Conservation (phyloP, 2,113 vertebrate species). For the Ivindomyrus marchei region DNA sequence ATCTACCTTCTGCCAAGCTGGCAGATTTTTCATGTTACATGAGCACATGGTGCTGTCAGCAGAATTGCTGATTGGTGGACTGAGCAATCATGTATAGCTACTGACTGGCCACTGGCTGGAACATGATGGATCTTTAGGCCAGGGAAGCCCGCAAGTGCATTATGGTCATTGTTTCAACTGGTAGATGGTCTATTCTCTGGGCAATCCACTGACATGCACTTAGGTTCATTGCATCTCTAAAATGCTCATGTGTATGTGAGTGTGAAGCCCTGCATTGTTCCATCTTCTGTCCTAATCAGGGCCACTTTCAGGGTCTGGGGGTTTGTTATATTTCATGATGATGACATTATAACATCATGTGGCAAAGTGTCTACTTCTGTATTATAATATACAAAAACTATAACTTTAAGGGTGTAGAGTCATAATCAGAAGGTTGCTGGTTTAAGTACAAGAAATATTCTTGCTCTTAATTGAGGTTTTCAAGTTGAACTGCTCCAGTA, state of each 20-base stretch:
- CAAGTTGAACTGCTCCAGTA: no score
- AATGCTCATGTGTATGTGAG: neutral
- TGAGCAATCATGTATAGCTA: neutral
- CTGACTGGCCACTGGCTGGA: neutral
- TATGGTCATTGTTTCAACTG: neutral
- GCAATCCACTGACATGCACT: neutral
- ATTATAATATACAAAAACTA: neutral
- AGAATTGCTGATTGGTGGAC: neutral
- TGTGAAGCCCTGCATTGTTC: neutral
- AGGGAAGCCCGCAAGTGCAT: neutral
- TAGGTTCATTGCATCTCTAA: neutral
- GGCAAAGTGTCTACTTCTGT: neutral
- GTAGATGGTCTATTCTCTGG: neutral
- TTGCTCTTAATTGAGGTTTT: neutral
- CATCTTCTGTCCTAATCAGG: neutral
- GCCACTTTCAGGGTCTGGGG: neutral
- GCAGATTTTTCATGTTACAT: neutral
- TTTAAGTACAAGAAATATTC: neutral
- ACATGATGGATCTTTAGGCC: neutral
- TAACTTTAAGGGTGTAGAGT: neutral
- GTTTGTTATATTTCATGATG: neutral
- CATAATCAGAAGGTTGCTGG: neutral
- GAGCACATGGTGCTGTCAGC: neutral
- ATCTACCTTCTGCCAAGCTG: neutral
- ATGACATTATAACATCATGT: neutral